A percentile compares a stretch with the other conserved stretches of the same genome.
Evolutionary conservation across 1,140 invertebrate genomes (phyloP).

Genomic region (Brachionus sp.): DNA sequence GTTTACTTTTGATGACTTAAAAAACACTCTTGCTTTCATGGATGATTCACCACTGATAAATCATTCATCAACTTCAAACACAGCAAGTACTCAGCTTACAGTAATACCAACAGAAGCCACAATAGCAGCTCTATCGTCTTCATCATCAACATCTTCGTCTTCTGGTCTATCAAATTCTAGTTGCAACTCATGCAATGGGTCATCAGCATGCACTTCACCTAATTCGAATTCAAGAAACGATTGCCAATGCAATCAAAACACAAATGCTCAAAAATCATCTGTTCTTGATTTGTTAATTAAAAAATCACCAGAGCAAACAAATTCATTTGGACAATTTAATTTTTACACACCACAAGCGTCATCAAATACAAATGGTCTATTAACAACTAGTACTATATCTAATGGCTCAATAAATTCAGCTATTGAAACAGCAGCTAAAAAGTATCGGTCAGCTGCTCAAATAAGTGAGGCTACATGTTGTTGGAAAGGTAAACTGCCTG

Average conservation of each 20-base stretch:
- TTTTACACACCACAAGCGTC: background rate
- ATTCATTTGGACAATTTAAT: constrained; percentile 12
- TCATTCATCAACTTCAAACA: background rate
- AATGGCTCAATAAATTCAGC: constrained; percentile 11
- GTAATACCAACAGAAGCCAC: constrained; percentile 1
- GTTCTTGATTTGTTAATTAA: constrained; percentile 28
- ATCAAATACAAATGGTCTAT: background rate
- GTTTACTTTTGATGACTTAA: constrained; percentile 44
- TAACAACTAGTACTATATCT: background rate
- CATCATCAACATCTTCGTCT: constrained; percentile 10
- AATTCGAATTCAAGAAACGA: background rate
- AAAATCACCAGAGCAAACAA: background rate
- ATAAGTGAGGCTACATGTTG: constrained; percentile 44
- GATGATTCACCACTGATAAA: constrained; percentile 37
- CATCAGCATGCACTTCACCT: background rate
- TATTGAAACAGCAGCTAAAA: constrained; percentile 41
- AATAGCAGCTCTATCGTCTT: background rate
- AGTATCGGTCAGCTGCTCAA: constrained; percentile 40
- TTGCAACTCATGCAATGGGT: constrained; percentile 21
- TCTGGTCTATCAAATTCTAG: constrained; percentile 6
- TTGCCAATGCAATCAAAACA: background rate
- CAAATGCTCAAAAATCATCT: background rate
- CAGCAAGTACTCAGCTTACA: background rate
- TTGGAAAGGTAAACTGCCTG: constrained; percentile 45
- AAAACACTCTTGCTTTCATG: constrained; percentile 44